Percentiles rank a stretch among this genome's conserved stretches.
Conservation (phyloP, 2,797 vertebrate genomes). For the Peromyscus eremicus region DNA sequence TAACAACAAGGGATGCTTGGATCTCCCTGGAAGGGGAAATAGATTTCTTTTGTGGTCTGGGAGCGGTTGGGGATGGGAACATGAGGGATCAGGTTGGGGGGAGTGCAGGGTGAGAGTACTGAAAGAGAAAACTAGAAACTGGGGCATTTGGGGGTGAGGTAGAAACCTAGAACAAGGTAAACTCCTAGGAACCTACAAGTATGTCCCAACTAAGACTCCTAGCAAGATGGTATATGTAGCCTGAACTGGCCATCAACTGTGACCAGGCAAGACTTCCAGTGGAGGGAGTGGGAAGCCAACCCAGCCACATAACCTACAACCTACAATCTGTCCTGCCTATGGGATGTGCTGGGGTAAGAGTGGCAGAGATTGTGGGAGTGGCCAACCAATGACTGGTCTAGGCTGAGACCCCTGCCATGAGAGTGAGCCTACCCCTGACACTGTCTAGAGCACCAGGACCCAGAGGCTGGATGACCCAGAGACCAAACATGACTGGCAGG, state of each 20-base stretch:
- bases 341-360: background rate
- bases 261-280: background rate
- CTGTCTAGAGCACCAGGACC: too few species aligned
- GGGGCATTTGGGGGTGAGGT: background rate
- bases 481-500: too few species aligned
- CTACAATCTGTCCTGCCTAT: background rate
- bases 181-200: background rate
- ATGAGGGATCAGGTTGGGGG: background rate
- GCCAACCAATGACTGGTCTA: background rate
- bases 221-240: background rate
- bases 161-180: background rate
- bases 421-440: too few species aligned
- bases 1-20: background rate
- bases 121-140: background rate
- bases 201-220: background rate
- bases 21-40: background rate
- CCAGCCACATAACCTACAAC: background rate
- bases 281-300: background rate
- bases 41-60: background rate
- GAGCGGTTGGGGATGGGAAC: background rate
- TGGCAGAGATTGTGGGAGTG: background rate
- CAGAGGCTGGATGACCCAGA: too few species aligned
- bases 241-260: background rate
- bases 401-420: background rate
- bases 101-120: background rate